A percentile compares a stretch with the other conserved stretches of the same genome.
These are phyloP conservation scores for Solea senegalensis DNA, from an alignment of 2,113 vertebrate genomes.

Conservation along the genomic window DNA sequence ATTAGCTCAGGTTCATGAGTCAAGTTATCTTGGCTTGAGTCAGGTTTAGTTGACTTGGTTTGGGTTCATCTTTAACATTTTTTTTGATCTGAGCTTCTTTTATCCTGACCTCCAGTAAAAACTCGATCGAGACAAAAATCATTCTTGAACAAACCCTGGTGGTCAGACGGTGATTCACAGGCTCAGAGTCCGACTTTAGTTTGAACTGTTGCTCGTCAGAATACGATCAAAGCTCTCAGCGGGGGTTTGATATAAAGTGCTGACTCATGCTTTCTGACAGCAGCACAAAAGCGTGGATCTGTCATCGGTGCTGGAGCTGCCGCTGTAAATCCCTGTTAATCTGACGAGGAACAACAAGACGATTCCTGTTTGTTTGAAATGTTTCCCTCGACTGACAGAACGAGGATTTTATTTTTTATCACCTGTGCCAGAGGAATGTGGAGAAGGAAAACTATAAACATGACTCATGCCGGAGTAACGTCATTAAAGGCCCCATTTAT, in stretches of 20 bases:
- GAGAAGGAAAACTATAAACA: neutral
- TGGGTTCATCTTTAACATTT: no score
- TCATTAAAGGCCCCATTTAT: neutral
- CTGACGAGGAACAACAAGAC: neutral
- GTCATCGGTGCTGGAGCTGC: no score
- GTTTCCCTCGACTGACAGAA: neutral
- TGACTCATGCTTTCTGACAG: slow-evolving; percentile 36
- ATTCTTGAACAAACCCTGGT: neutral
- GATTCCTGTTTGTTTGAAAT: neutral
- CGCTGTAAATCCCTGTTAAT: slow-evolving; percentile 17
- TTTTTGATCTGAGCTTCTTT: no score
- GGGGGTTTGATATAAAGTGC: neutral
- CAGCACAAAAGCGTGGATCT: slow-evolving; percentile 12
- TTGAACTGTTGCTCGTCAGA: neutral
- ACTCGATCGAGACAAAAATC: no score
- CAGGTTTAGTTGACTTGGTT: no score
- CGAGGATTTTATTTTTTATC: neutral
- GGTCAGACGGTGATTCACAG: neutral
- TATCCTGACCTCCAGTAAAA: no score
- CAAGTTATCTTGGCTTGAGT: no score
- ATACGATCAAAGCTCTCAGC: slow-evolving; percentile 25
- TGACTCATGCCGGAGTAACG: neutral
- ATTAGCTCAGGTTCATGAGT: no score
- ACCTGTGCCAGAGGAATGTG: neutral
- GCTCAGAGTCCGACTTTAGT: neutral